A percentile compares a stretch with the other conserved stretches of the same genome.
Conservation (phyloP, 2,797 vertebrate genomes). For the Pangasius macronema region DNA sequence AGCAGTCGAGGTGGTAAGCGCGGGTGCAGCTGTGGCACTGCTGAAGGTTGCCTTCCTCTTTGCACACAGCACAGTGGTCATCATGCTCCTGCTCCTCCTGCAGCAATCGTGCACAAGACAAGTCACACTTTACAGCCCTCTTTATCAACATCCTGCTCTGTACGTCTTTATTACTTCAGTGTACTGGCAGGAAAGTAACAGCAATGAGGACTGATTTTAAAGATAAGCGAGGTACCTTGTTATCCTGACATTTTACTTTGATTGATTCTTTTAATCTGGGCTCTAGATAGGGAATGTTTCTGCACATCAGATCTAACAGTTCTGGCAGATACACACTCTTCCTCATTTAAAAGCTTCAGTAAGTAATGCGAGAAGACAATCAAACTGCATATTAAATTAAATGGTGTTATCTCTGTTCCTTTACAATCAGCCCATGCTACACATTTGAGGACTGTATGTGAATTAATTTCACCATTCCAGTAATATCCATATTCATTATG, state of each 20-base stretch:
- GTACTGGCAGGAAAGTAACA: not conserved
- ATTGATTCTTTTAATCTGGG: conserved; percentile 16
- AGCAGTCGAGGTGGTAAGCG: conserved; percentile 90
- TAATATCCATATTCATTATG: not conserved
- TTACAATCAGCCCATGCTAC: not conserved
- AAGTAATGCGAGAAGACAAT: not conserved
- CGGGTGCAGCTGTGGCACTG: conserved; percentile 88
- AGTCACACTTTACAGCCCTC: not conserved
- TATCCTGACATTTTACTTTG: not conserved
- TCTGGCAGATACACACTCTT: conserved; percentile 17
- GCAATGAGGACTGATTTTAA: not conserved
- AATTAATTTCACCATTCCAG: not conserved
- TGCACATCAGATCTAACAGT: not conserved
- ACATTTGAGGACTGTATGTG: not conserved
- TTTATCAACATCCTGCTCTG: not conserved
- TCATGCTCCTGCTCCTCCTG: conserved; percentile 87
- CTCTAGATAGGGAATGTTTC: not conserved
- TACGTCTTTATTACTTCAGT: not conserved
- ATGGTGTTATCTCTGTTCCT: not conserved
- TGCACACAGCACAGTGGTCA: conserved; percentile 85
- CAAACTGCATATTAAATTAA: not conserved
- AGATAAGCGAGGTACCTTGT: not conserved
- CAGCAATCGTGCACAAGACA: not conserved
- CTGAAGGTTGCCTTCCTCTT: conserved; percentile 84
- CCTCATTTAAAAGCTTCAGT: not conserved